Percentiles rank a stretch among this genome's conserved stretches.
Conservation (phyloP, 1,140 invertebrate species). For the Rhyzopertha dominica region DNA sequence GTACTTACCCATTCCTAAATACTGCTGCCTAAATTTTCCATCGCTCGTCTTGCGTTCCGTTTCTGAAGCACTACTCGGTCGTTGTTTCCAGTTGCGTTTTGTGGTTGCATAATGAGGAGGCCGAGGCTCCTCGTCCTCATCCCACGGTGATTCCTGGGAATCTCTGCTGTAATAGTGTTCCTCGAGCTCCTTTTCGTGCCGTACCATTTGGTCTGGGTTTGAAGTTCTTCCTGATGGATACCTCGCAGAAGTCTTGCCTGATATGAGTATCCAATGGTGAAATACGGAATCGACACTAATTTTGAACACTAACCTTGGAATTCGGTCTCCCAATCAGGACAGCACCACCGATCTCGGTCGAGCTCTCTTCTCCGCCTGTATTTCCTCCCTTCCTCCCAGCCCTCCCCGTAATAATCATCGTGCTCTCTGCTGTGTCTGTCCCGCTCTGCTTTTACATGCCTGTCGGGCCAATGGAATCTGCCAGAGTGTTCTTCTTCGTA, state of each 20-base stretch:
- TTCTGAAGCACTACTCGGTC: conserved; percentile 58
- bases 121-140: conserved; percentile 49
- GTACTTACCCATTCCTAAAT: conserved; percentile 39
- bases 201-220: conserved; percentile 6
- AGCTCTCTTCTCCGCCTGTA: conserved; percentile 31
- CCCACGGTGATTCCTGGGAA: conserved; percentile 52
- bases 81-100: conserved; percentile 56
- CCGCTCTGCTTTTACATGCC: conserved; percentile 29
- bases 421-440: conserved; percentile 31
- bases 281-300: too few species aligned
- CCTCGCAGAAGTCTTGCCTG: too few species aligned
- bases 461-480: conserved; percentile 31
- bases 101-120: conserved; percentile 46
- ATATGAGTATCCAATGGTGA: too few species aligned
- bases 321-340: conserved; percentile 45
- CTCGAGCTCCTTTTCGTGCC: conserved; percentile 41
- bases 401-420: conserved; percentile 36
- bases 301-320: too few species aligned
- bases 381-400: conserved; percentile 26
- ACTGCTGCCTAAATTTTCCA: conserved; percentile 44
- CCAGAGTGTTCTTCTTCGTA: conserved; percentile 36
- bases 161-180: conserved; percentile 43
- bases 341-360: conserved; percentile 40
- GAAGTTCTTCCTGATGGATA: too few species aligned
- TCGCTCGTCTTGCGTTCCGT: conserved; percentile 49